These are phyloP conservation scores for Ophthalmolycus amberensis DNA, from an alignment of 2,113 vertebrate genomes.

Conservation along the genomic window DNA sequence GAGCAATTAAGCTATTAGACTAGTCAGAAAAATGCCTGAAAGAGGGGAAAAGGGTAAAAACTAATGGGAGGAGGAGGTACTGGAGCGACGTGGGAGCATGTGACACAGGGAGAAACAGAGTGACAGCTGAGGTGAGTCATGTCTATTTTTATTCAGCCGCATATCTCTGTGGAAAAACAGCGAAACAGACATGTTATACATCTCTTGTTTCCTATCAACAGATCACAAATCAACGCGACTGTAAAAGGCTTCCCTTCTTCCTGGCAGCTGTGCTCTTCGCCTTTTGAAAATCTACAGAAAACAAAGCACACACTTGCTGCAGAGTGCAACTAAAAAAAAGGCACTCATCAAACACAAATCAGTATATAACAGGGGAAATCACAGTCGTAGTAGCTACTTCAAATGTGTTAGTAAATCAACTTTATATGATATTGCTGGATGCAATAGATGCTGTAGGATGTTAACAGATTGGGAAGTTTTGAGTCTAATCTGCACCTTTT, in stretches of 20 bases:
- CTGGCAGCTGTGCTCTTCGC: conserved; percentile 8
- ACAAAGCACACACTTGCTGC: conserved; percentile 34
- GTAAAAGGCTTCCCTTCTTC: conserved; percentile 20
- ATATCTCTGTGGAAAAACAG: conserved; percentile 58
- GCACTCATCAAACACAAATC: conserved; percentile 39
- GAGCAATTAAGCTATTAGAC: neutral
- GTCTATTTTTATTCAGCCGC: conserved; percentile 80
- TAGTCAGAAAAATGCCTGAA: neutral
- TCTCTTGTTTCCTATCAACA: conserved; percentile 60
- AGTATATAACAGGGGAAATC: conserved; percentile 4
- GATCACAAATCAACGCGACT: conserved; percentile 47
- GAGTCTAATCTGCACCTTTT: conserved; percentile 2
- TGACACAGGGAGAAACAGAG: conserved; percentile 63
- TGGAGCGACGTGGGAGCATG: conserved; percentile 9
- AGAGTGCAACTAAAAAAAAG: conserved; percentile 42
- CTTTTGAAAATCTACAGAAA: conserved; percentile 47
- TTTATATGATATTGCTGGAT: neutral
- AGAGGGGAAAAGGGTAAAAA: conserved; percentile 2
- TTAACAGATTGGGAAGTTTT: neutral
- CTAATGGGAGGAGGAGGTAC: neutral
- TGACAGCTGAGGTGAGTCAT: conserved; percentile 79
- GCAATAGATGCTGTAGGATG: conserved; percentile 11
- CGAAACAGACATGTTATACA: conserved; percentile 52
- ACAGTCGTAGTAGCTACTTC: neutral
- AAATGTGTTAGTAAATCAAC: conserved; percentile 13